A percentile compares a stretch with the other conserved stretches of the same genome.
Conservation (phyloP, 2,888 invertebrate genomes). For the Xestia c-nigrum region DNA sequence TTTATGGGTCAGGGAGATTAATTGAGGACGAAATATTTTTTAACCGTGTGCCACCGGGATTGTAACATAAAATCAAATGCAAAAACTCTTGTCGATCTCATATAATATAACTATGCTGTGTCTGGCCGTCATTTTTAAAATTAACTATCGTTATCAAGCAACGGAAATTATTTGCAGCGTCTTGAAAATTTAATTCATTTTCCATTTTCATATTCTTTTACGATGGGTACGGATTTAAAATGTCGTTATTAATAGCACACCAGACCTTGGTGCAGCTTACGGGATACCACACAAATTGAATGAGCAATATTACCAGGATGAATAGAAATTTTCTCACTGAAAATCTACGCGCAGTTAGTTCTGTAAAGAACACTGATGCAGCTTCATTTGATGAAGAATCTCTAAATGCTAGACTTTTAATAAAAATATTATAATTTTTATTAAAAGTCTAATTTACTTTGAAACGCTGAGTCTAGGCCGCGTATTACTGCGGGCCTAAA, state of each 20-base stretch:
- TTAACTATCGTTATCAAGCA: not conserved
- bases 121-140: not conserved
- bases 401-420: not conserved
- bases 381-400: slow-evolving; percentile 8
- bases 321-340: not conserved
- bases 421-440: not conserved
- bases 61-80: too few relatives aligned
- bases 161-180: not conserved
- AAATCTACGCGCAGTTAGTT: not conserved
- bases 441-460: too few relatives aligned
- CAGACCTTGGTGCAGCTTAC: not conserved
- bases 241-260: not conserved
- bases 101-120: too few relatives aligned
- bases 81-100: too few relatives aligned
- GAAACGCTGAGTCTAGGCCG: not conserved
- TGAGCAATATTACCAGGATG: not conserved
- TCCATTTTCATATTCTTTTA: not conserved
- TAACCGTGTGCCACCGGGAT: too few relatives aligned
- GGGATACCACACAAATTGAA: not conserved
- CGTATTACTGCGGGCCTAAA: too few relatives aligned
- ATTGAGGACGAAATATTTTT: too few relatives aligned
- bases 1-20: not conserved
- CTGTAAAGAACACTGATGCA: not conserved
- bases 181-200: not conserved
- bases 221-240: too few relatives aligned